phyloP scores from a whole-genome alignment of 2,113 vertebrate genomes.

The Micronycteris hirsuta region DNA sequence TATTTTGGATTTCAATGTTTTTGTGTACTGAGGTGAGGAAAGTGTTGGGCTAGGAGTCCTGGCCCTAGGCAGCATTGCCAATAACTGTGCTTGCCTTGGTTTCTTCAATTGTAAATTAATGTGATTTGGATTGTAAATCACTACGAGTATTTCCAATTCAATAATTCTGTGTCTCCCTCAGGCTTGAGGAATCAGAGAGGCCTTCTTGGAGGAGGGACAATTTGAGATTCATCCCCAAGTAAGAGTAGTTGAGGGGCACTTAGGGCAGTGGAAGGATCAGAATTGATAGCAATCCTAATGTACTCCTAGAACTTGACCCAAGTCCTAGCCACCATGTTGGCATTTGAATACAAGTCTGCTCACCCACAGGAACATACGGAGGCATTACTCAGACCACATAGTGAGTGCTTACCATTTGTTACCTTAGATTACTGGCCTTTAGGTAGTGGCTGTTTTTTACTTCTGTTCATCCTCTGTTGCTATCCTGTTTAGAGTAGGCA shows the following conservation, averaged over 20 bases:
- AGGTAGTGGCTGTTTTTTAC: accelerated
- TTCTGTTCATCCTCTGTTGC: background rate
- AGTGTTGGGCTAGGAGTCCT: background rate
- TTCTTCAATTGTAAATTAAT: background rate
- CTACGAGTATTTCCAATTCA: background rate
- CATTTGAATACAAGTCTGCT: background rate
- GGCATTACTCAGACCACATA: accelerated
- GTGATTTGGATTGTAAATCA: background rate
- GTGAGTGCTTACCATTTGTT: background rate
- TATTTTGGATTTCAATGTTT: background rate
- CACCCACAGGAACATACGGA: background rate
- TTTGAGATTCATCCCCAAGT: background rate
- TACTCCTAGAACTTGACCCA: background rate
- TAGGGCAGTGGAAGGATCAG: background rate
- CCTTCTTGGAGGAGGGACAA: background rate
- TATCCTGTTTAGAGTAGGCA: background rate
- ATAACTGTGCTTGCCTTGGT: background rate
- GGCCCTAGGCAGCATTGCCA: background rate
- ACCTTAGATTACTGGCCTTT: background rate
- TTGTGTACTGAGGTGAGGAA: background rate
- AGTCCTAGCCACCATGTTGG: accelerated
- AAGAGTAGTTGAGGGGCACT: accelerated
- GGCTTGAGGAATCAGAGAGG: background rate
- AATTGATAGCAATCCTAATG: background rate
- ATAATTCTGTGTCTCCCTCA: background rate